Conservation (phyloP, 2,797 vertebrate genomes). For the Chloroceryle amazona region DNA sequence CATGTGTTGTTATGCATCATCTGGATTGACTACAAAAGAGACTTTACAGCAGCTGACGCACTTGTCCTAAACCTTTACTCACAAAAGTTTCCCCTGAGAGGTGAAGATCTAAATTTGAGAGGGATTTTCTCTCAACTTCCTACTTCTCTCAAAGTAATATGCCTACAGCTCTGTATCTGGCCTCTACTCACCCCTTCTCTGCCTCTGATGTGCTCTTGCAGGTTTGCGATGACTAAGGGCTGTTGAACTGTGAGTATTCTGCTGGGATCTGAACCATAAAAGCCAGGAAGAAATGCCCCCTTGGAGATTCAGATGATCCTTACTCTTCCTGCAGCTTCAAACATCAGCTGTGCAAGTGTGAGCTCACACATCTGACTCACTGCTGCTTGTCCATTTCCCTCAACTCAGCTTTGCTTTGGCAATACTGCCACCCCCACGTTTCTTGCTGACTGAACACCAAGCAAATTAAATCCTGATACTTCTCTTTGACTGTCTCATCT, state of each 20-base stretch:
- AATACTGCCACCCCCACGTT: slow-evolving; percentile 34
- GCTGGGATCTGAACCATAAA: not conserved
- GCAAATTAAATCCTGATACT: slow-evolving; percentile 37
- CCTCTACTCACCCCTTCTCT: not conserved
- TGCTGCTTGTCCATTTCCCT: slow-evolving; percentile 9
- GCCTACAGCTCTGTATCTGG: not conserved
- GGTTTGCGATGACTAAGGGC: not conserved
- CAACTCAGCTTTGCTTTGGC: slow-evolving; percentile 43
- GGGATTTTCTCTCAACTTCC: not conserved
- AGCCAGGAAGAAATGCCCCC: not conserved
- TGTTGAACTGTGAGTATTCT: not conserved
- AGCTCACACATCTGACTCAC: slow-evolving; percentile 61
- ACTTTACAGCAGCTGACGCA: not conserved
- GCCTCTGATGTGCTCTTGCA: not conserved
- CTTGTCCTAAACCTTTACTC: not conserved
- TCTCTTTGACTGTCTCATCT: not conserved
- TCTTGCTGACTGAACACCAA: slow-evolving; percentile 42
- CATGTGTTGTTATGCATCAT: not conserved
- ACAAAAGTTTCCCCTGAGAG: not conserved
- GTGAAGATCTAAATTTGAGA: not conserved
- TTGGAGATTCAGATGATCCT: not conserved
- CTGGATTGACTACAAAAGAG: not conserved
- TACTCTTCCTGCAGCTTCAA: slow-evolving; percentile 14
- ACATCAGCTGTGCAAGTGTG: slow-evolving; percentile 5
- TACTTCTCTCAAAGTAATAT: not conserved